These are phyloP conservation scores for Molossus molossus DNA, from an alignment of 2,797 vertebrate species.

Conservation along the genomic window DNA sequence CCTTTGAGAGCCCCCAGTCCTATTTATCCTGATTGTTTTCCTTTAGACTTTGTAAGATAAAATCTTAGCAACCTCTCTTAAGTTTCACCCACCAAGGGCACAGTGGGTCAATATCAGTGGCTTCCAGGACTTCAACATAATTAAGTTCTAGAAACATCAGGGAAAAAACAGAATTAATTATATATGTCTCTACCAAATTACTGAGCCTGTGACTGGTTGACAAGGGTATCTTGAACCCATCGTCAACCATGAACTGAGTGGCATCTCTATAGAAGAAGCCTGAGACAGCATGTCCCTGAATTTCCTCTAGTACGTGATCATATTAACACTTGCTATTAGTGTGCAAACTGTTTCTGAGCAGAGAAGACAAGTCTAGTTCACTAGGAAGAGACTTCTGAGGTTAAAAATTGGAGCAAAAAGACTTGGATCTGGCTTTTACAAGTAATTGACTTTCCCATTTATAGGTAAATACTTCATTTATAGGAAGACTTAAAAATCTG, in stretches of 20 bases:
- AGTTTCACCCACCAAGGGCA: conserved; percentile 47
- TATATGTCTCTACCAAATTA: conserved; percentile 38
- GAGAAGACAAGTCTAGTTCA: not conserved
- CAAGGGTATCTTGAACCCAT: not conserved
- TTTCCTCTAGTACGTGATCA: not conserved
- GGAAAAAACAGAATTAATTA: conserved; percentile 65
- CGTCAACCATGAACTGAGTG: not conserved
- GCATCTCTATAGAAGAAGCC: not conserved
- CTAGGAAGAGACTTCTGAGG: not conserved
- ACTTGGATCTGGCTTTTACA: not conserved
- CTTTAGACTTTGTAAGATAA: conserved; percentile 53
- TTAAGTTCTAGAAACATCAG: conserved; percentile 55
- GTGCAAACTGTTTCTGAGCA: conserved; percentile 16
- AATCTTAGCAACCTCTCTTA: conserved; percentile 51
- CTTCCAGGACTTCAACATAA: conserved; percentile 63
- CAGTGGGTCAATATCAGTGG: conserved; percentile 35
- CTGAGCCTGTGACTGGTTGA: conserved; percentile 31
- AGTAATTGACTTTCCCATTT: conserved; percentile 59
- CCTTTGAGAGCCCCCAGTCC: not conserved
- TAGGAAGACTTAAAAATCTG: conserved; percentile 54
- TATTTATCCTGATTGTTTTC: conserved; percentile 50
- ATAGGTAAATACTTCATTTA: conserved; percentile 45
- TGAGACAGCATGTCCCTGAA: not conserved
- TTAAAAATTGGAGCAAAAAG: conserved; percentile 72
- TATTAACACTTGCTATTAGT: not conserved